Base-by-base conservation (phyloP, 2,113 vertebrate genomes). In the Mola mola region DNA sequence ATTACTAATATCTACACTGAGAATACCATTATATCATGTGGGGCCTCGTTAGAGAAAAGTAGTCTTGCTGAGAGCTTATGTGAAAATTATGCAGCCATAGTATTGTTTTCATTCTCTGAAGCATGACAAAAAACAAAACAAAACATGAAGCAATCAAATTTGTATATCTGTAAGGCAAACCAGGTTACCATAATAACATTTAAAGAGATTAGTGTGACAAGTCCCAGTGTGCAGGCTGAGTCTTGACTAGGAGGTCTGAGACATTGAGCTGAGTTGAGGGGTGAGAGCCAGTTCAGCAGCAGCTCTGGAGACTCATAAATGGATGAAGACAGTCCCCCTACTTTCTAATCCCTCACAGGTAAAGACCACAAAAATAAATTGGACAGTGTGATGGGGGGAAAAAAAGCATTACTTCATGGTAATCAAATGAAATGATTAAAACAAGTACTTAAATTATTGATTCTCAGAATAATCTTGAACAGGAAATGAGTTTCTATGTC, bases 121-220 rank as follows among this genome's bases (percentile, higher is more conserved):
- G 50, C 25, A 55, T 41, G 33, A 57, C 47, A 57, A 53, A 46
- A 38, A 48, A 58, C n/a, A n/a, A n/a, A n/a, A n/a, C n/a, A 70
- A 77, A 55, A 25, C 25, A 74, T 75, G 81, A 86, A 69, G 73
- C 51, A 73, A 90, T 86, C 74, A 42, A 52, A 21, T 70, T 58
- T 72, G 46, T 59, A 76, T 76, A 82, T 79, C 68, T 62, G 59
- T 37, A 53, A 62, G 40, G 56, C 59, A 78, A 87, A 79, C 70
- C 36, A 10, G 59, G 78, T 86, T 82, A 82, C 52, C 50, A 81
- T 80, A 77, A 90, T 74, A 88, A 84, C 67, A 87, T 88, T 87
- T 80, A 70, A 83, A 81, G 51, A 81, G 66, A 86, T 88, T 86
- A 82, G 81, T 56, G 31, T 80, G 85, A 85, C 83, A 88, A 83